Percentiles rank a stretch among this genome's conserved stretches.
phyloP scores from a whole-genome alignment of 2,797 vertebrate species.

The Lepidocolaptes lacrymiger region DNA sequence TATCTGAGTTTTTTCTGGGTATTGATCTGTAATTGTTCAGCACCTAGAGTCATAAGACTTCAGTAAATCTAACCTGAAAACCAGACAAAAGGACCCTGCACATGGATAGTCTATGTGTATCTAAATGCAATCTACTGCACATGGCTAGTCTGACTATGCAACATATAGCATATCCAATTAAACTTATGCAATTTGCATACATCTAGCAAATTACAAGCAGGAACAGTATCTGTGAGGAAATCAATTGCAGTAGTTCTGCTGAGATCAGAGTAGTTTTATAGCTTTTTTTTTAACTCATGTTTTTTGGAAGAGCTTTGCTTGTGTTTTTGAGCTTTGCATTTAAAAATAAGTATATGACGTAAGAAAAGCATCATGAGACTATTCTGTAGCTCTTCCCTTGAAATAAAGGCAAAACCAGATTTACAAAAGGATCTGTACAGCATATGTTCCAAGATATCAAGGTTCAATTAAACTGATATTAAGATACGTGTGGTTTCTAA shows the following conservation, averaged over 20 bases:
- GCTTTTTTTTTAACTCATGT: not conserved
- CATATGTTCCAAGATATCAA: not conserved
- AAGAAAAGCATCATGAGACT: not conserved
- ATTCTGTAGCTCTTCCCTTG: not conserved
- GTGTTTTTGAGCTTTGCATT: not conserved
- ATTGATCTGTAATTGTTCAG: not conserved
- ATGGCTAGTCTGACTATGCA: not conserved
- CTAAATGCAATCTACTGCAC: not conserved
- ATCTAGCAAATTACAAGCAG: not conserved
- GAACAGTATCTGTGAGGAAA: not conserved
- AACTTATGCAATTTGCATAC: not conserved
- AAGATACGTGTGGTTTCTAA: not conserved
- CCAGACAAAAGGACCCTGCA: not conserved
- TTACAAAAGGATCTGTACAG: not conserved
- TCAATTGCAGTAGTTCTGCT: not conserved
- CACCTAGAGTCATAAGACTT: not conserved
- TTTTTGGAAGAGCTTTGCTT: not conserved
- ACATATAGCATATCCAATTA: not conserved
- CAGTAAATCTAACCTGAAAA: not conserved
- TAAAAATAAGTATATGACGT: not conserved
- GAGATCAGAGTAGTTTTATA: not conserved
- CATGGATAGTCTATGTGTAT: rapidly evolving
- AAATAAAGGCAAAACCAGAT: not conserved
- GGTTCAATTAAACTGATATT: not conserved
- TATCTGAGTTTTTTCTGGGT: not conserved